Evolutionary conservation across 2,888 invertebrate species (phyloP).

Genomic region (Aphodius granarius): DNA sequence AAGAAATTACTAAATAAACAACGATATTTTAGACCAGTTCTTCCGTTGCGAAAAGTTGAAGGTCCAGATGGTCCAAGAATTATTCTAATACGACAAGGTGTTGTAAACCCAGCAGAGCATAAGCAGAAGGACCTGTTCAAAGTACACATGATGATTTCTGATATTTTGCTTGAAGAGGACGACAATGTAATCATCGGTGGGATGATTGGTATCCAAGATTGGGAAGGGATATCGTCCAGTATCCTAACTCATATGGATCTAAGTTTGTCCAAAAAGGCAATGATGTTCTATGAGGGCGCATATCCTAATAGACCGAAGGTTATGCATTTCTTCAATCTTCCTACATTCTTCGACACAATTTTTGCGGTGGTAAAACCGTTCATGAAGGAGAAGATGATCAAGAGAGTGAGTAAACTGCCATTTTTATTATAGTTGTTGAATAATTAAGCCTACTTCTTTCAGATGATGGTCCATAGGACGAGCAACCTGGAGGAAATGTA

Average conservation of each 20-base stretch:
- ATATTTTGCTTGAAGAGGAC: constrained; percentile 62
- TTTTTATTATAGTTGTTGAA: constrained; percentile 1
- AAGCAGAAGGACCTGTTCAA: constrained; percentile 49
- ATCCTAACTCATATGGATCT: constrained; percentile 59
- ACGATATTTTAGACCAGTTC: constrained; percentile 32
- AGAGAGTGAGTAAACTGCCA: constrained; percentile 55
- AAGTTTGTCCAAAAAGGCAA: constrained; percentile 59
- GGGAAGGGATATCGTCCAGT: constrained; percentile 57
- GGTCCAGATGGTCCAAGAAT: constrained; percentile 45
- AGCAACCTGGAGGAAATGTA: constrained; percentile 59
- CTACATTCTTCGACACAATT: constrained; percentile 60
- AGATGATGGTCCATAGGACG: constrained; percentile 58
- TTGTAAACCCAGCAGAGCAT: constrained; percentile 37
- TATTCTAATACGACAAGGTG: constrained; percentile 44
- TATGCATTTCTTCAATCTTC: constrained; percentile 62
- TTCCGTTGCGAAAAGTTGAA: constrained; percentile 37
- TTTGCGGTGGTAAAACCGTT: constrained; percentile 62
- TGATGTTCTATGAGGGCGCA: constrained; percentile 57
- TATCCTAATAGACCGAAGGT: constrained; percentile 63
- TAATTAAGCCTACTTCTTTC: constrained; percentile 47
- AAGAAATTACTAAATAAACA: too few relatives aligned
- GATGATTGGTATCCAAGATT: constrained; percentile 60
- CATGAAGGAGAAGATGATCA: constrained; percentile 63
- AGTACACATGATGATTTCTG: constrained; percentile 59
- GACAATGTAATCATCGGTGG: constrained; percentile 61